Evolutionary conservation across 2,113 vertebrate species (phyloP).

Genomic region (Andinoacara biseriatus): DNA sequence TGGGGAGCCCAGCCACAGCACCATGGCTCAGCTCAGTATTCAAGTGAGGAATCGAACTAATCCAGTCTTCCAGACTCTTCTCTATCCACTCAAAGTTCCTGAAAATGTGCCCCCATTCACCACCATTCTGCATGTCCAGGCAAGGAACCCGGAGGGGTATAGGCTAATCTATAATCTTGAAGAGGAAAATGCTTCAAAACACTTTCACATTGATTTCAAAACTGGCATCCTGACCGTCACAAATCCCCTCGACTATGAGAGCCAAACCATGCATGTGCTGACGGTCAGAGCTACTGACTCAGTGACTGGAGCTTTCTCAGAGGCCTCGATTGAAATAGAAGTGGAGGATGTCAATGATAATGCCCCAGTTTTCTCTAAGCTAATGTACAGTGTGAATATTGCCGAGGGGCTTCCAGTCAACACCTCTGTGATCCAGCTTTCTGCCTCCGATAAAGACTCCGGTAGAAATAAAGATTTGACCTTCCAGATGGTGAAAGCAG

Average conservation of each 20-base stretch:
- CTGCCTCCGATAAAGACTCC: slow-evolving; percentile 88
- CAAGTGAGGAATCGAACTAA: slow-evolving; percentile 92
- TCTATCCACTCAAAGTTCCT: slow-evolving; percentile 90
- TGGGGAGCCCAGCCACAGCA: slow-evolving; percentile 81
- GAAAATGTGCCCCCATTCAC: slow-evolving; percentile 91
- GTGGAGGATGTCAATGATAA: slow-evolving; percentile 97
- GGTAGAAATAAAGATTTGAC: slow-evolving; percentile 86
- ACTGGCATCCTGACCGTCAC: slow-evolving; percentile 90
- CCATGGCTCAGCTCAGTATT: slow-evolving; percentile 85
- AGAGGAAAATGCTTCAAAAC: slow-evolving; percentile 86
- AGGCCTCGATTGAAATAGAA: slow-evolving; percentile 90
- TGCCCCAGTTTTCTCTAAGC: slow-evolving; percentile 85
- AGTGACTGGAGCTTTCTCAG: slow-evolving; percentile 89
- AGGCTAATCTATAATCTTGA: slow-evolving; percentile 94
- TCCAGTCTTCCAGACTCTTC: slow-evolving; percentile 91
- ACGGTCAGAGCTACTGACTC: slow-evolving; percentile 92
- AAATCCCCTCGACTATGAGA: slow-evolving; percentile 91
- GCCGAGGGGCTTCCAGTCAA: slow-evolving; percentile 85
- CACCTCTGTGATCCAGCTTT: slow-evolving; percentile 86
- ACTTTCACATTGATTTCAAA: slow-evolving; percentile 93
- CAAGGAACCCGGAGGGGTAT: slow-evolving; percentile 93
- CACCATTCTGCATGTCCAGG: slow-evolving; percentile 93
- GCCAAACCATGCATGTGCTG: slow-evolving; percentile 82
- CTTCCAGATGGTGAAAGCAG: slow-evolving; percentile 86
- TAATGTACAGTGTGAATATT: slow-evolving; percentile 78